phyloP scores from a whole-genome alignment of 2,888 invertebrate species.

The Microctonus brassicae region DNA sequence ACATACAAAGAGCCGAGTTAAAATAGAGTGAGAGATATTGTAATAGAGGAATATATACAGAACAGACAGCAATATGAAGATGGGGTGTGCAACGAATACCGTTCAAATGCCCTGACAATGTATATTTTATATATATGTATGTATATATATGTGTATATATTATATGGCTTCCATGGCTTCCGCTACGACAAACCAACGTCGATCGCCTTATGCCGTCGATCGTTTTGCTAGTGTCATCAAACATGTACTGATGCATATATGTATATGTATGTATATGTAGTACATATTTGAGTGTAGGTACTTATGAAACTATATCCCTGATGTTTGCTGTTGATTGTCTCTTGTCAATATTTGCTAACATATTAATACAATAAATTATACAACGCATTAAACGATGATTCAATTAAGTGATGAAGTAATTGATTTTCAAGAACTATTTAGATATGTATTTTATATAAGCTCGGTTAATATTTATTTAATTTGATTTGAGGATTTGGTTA shows the following conservation, averaged over 20 bases:
- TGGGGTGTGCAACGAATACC: neutral
- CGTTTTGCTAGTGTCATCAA: constrained; percentile 65
- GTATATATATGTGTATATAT: neutral
- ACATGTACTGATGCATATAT: constrained; percentile 20
- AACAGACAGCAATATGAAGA: neutral
- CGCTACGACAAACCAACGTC: constrained; percentile 68
- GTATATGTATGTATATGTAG: constrained; percentile 24
- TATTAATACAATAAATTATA: neutral
- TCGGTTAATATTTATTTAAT: too few relatives aligned
- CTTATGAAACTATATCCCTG: constrained; percentile 9
- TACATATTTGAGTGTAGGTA: neutral
- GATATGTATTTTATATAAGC: too few relatives aligned
- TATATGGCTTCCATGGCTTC: constrained; percentile 68
- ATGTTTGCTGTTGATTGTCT: neutral
- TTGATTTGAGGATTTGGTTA: too few relatives aligned
- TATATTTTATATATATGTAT: constrained; percentile 14
- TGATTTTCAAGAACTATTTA: too few relatives aligned
- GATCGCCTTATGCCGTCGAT: constrained; percentile 68
- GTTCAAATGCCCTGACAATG: neutral
- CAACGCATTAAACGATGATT: too few relatives aligned
- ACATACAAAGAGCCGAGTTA: neutral
- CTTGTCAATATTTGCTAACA: neutral
- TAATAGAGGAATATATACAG: constrained; percentile 1
- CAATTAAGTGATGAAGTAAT: too few relatives aligned
- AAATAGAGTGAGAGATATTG: constrained; percentile 14